A percentile compares a stretch with the other conserved stretches of the same genome.
These are phyloP conservation scores for Eulemur rufifrons DNA, from an alignment of 2,113 vertebrate species.

Conservation along the genomic window DNA sequence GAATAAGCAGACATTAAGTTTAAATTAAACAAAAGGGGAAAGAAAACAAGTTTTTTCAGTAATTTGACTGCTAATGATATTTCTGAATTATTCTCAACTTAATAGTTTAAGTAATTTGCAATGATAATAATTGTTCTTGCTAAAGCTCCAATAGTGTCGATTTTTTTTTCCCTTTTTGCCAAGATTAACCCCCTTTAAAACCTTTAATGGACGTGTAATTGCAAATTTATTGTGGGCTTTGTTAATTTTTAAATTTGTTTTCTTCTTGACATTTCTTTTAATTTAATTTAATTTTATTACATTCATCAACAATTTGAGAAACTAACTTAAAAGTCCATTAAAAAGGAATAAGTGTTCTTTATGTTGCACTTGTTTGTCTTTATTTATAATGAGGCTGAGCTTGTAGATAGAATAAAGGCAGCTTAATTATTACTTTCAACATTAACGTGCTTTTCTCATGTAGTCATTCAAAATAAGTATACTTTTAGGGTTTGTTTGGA, in stretches of 20 bases:
- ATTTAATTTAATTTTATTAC: slow-evolving; percentile 84
- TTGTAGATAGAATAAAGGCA: slow-evolving; percentile 66
- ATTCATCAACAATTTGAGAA: slow-evolving; percentile 82
- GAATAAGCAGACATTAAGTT: slow-evolving; percentile 90
- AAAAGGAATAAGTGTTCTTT: slow-evolving; percentile 80
- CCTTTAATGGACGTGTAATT: slow-evolving; percentile 81
- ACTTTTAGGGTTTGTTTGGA: slow-evolving; percentile 72
- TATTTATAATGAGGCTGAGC: slow-evolving; percentile 82
- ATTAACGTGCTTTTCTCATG: slow-evolving; percentile 66
- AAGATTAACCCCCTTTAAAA: slow-evolving; percentile 83
- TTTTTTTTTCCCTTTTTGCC: slow-evolving; percentile 63
- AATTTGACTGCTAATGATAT: slow-evolving; percentile 89
- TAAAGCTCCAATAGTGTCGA: slow-evolving; percentile 71
- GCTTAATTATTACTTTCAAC: slow-evolving; percentile 81
- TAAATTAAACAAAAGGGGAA: slow-evolving; percentile 89
- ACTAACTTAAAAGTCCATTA: slow-evolving; percentile 83
- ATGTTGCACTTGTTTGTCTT: slow-evolving; percentile 83
- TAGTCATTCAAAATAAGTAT: slow-evolving; percentile 72
- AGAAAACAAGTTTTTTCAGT: slow-evolving; percentile 84
- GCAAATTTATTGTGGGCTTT: slow-evolving; percentile 82
- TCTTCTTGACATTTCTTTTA: slow-evolving; percentile 84
- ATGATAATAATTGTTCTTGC: slow-evolving; percentile 83
- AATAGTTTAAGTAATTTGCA: slow-evolving; percentile 88
- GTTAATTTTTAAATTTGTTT: slow-evolving; percentile 85
- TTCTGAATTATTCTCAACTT: slow-evolving; percentile 87